Percentiles rank a stretch among this genome's conserved stretches.
These are phyloP conservation scores for Ormyrus labotus DNA, from an alignment of 2,888 invertebrate species.

Conservation along the genomic window DNA sequence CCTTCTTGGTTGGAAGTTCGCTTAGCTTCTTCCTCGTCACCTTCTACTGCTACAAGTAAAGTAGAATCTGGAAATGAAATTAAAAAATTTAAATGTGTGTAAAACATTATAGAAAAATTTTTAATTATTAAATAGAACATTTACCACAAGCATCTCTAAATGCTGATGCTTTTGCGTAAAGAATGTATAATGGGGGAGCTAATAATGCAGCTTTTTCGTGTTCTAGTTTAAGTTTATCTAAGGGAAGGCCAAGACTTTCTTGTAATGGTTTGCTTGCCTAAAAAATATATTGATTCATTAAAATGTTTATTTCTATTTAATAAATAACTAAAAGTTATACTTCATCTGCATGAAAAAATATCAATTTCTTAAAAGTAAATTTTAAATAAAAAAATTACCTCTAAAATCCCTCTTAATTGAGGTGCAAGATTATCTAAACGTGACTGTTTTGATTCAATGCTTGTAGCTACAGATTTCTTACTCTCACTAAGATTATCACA, in stretches of 20 bases:
- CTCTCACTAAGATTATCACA: conserved; percentile 86
- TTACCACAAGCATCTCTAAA: conserved; percentile 86
- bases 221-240: conserved; percentile 88
- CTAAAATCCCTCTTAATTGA: conserved; percentile 83
- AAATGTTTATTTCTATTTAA: background rate
- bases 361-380: conserved; percentile 16
- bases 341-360: conserved; percentile 13
- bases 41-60: conserved; percentile 75
- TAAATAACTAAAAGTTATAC: background rate
- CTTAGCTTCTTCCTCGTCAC: conserved; percentile 77
- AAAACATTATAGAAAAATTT: background rate
- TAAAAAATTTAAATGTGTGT: background rate
- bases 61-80: conserved; percentile 63
- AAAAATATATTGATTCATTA: conserved; percentile 61
- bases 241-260: conserved; percentile 88
- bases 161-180: conserved; percentile 90
- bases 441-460: conserved; percentile 85
- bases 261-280: conserved; percentile 92
- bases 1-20: conserved; percentile 77
- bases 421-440: conserved; percentile 90
- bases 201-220: conserved; percentile 85
- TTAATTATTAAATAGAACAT: conserved; percentile 12
- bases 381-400: conserved; percentile 71
- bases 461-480: conserved; percentile 86
- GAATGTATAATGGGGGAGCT: conserved; percentile 89